Evolutionary conservation across 2,797 vertebrate genomes (phyloP).

Genomic region (Ceryle rudis): DNA sequence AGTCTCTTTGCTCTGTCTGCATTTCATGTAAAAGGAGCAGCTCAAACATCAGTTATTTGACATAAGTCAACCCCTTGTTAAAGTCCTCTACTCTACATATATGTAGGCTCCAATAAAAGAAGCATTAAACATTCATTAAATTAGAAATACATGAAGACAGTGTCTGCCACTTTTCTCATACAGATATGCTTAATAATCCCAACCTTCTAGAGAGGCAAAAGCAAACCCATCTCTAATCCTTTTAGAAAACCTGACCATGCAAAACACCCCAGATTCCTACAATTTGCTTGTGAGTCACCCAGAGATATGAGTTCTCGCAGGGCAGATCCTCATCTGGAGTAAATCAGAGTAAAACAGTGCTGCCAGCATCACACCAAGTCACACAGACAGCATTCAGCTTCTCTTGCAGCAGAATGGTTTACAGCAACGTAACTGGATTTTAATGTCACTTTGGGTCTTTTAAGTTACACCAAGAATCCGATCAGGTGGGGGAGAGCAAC

Average conservation of each 20-base stretch:
- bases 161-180: slow-evolving; percentile 8
- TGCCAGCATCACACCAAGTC: background rate
- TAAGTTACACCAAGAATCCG: background rate
- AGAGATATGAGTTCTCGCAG: background rate
- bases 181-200: slow-evolving; percentile 15
- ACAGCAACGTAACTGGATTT: background rate
- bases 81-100: slow-evolving; percentile 13
- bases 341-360: background rate
- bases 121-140: slow-evolving; percentile 65
- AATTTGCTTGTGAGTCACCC: background rate
- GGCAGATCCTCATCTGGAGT: background rate
- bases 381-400: background rate
- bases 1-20: slow-evolving; percentile 50
- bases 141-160: slow-evolving; percentile 54
- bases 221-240: background rate
- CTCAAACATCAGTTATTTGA: slow-evolving; percentile 54
- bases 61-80: slow-evolving; percentile 38
- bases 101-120: slow-evolving; percentile 59
- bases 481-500: background rate
- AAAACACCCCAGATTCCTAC: background rate
- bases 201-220: background rate
- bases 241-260: slow-evolving; percentile 2
- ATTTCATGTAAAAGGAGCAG: slow-evolving; percentile 42
- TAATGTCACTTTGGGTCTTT: background rate
- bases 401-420: background rate